Conservation (phyloP, 2,888 invertebrate species). For the Apeira syringaria region DNA sequence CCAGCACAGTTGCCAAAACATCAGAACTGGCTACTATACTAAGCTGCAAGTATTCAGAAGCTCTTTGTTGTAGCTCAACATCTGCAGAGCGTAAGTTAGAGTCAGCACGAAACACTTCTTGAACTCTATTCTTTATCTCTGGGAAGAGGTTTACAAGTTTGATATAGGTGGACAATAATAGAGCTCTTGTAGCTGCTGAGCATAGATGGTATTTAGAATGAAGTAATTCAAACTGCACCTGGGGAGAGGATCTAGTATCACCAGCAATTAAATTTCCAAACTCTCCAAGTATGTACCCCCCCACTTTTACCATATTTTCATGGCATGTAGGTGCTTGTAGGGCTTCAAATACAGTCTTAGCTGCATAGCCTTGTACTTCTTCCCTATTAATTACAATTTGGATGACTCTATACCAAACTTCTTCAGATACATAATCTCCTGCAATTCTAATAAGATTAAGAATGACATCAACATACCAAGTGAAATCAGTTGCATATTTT, state of each 20-base stretch:
- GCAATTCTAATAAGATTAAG: conserved; percentile 99
- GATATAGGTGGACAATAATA: conserved; percentile 98
- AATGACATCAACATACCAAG: conserved; percentile 99
- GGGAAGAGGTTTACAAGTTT: conserved; percentile 99
- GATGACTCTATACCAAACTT: conserved; percentile 99
- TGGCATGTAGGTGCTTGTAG: conserved; percentile 99
- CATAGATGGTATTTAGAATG: conserved; percentile 99
- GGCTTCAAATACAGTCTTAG: conserved; percentile 99
- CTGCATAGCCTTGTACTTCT: conserved; percentile 99
- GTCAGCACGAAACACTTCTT: conserved; percentile 96
- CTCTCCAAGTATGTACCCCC: conserved; percentile 99
- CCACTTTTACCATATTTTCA: conserved; percentile 99
- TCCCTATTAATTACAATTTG: conserved; percentile 99
- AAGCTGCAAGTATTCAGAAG: conserved; percentile 98
- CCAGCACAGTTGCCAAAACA: conserved; percentile 98
- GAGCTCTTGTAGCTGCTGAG: conserved; percentile 97
- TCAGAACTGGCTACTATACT: conserved; percentile 98
- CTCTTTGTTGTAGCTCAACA: conserved; percentile 98
- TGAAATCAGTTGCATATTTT: conserved; percentile 99
- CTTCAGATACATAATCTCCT: conserved; percentile 99
- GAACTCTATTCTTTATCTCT: conserved; percentile 97
- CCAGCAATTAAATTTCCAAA: conserved; percentile 99
- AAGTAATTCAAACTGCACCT: conserved; percentile 98
- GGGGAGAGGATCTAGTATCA: conserved; percentile 97
- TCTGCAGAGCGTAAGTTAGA: conserved; percentile 98